These are phyloP conservation scores for Dromaius novaehollandiae DNA, from an alignment of 2,113 vertebrate genomes.

Conservation along the genomic window DNA sequence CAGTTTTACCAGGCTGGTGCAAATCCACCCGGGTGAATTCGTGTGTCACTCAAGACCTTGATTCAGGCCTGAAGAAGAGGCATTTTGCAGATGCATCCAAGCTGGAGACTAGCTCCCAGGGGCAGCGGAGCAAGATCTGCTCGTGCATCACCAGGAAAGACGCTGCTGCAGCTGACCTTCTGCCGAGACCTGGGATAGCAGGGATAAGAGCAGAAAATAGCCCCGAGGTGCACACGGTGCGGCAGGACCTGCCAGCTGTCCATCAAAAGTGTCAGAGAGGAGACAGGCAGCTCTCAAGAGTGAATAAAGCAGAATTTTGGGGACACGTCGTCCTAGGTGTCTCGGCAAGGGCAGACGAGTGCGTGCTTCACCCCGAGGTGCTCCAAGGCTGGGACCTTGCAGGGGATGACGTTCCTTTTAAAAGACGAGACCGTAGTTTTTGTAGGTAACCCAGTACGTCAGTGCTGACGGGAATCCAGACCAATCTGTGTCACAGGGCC, in stretches of 20 bases:
- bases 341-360: not conserved
- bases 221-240: not conserved
- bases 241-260: not conserved
- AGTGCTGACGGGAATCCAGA: not conserved
- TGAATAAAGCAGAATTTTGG: not conserved
- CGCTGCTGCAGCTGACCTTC: not conserved
- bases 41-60: not conserved
- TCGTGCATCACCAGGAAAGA: fast-evolving
- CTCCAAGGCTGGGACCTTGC: not conserved
- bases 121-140: not conserved
- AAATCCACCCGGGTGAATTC: fast-evolving
- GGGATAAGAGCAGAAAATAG: not conserved
- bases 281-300: too few relatives aligned
- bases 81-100: not conserved
- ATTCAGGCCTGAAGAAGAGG: not conserved
- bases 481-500: not conserved
- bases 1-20: not conserved
- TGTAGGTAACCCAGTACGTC: not conserved
- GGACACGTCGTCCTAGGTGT: not conserved
- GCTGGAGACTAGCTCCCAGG: not conserved
- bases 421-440: not conserved
- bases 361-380: not conserved
- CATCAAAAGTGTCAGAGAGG: not conserved
- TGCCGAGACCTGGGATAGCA: not conserved
- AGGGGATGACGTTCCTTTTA: too few relatives aligned